These are phyloP conservation scores for Orcinus orca DNA, from an alignment of 2,113 vertebrate genomes.

Conservation along the genomic window DNA sequence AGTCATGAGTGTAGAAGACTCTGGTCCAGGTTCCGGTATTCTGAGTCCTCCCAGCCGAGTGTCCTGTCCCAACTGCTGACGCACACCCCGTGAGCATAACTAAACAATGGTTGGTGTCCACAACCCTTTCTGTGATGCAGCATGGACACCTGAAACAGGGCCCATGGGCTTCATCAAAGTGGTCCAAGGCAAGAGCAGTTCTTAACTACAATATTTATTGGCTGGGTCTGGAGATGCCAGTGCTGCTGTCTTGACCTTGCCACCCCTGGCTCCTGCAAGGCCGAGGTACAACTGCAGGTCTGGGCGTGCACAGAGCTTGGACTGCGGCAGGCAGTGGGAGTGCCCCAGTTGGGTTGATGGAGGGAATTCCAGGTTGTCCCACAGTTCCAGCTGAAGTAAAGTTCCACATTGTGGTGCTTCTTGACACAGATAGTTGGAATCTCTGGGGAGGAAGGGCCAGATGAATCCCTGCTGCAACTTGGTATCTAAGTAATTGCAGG, in stretches of 20 bases:
- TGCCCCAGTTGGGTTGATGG: neutral
- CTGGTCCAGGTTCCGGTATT: neutral
- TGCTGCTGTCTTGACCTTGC: neutral
- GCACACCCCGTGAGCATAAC: neutral
- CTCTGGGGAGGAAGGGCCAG: too few species aligned
- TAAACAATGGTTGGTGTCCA: neutral
- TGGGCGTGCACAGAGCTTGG: neutral
- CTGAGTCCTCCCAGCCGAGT: neutral
- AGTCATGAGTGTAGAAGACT: neutral
- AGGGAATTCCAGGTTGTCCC: too few species aligned
- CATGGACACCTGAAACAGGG: neutral
- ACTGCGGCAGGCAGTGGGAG: fast-evolving
- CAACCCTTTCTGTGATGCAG: neutral
- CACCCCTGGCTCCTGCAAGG: neutral
- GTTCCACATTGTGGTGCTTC: neutral
- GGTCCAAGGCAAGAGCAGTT: neutral
- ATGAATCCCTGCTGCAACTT: neutral
- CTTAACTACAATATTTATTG: too few species aligned
- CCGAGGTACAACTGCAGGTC: neutral
- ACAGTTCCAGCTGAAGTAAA: neutral
- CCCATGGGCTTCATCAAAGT: neutral
- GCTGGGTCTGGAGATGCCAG: neutral
- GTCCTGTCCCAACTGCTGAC: neutral
- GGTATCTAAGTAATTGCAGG: neutral
- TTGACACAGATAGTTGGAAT: neutral